Percentiles rank a stretch among this genome's conserved stretches.
Conservation (phyloP, 2,888 invertebrate species). For the Ligdia adustata region DNA sequence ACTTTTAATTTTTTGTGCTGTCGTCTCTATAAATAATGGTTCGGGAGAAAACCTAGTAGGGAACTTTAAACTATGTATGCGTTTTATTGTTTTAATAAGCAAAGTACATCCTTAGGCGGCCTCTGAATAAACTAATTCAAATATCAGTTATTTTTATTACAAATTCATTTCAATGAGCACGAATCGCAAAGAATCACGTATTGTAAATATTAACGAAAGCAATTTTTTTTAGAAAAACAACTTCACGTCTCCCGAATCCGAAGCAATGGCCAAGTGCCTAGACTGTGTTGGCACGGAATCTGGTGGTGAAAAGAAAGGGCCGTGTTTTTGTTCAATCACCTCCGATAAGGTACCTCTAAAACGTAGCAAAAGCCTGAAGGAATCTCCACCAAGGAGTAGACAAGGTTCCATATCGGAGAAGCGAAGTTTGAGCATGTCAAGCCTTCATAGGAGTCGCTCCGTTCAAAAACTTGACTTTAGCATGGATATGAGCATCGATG, state of each 20-base stretch:
- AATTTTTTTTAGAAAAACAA: constrained; percentile 69
- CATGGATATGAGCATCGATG: constrained; percentile 81
- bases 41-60: no score
- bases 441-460: constrained; percentile 72
- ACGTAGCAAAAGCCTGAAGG: constrained; percentile 69
- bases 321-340: constrained; percentile 64
- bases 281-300: constrained; percentile 59
- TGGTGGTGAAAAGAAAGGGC: constrained; percentile 52
- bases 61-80: no score
- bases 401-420: constrained; percentile 62
- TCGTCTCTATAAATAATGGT: no score
- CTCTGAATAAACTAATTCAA: background rate
- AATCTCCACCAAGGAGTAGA: constrained; percentile 61
- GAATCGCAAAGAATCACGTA: no score
- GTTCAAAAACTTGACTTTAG: constrained; percentile 81
- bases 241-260: constrained; percentile 71
- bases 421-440: constrained; percentile 72
- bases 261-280: constrained; percentile 70
- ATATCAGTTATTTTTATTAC: background rate
- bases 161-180: no score
- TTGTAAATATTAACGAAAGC: no score
- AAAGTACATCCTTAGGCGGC: no score
- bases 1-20: no score
- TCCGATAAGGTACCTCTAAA: constrained; percentile 58
- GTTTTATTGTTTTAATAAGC: no score